These are phyloP conservation scores for Laspeyria flexula DNA, from an alignment of 2,888 invertebrate species.

Conservation along the genomic window DNA sequence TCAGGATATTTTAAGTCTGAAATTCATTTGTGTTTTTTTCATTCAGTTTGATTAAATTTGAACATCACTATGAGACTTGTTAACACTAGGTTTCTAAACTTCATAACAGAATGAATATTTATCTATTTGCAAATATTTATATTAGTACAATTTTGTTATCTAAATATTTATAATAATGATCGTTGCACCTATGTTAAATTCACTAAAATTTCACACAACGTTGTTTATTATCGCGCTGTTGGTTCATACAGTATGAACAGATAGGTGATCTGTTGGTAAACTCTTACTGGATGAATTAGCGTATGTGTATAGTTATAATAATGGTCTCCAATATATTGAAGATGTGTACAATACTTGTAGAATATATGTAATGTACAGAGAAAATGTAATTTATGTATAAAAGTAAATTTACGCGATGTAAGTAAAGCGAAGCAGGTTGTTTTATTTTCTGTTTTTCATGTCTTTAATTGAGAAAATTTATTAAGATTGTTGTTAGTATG, in stretches of 20 bases:
- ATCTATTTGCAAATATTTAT: background rate
- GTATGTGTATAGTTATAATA: background rate
- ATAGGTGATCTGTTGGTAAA: background rate
- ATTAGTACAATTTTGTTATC: constrained; percentile 19
- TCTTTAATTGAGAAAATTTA: too few species aligned
- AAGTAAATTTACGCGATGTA: background rate
- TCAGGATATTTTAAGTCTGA: too few species aligned
- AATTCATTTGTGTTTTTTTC: background rate
- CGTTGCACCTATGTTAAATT: constrained; percentile 37
- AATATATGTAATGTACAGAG: too few species aligned
- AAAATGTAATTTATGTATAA: background rate
- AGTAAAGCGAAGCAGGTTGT: background rate
- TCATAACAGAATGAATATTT: background rate
- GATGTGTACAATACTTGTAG: background rate
- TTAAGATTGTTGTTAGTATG: too few species aligned
- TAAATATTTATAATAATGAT: constrained; percentile 16
- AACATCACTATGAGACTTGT: too few species aligned
- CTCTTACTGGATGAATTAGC: background rate
- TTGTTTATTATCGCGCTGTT: background rate
- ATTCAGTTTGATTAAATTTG: too few species aligned
- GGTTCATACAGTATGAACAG: background rate
- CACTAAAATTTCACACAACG: constrained; percentile 13
- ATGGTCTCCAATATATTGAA: background rate
- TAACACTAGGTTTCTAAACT: too few species aligned
- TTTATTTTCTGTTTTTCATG: too few species aligned